Conservation (phyloP, 1,140 invertebrate genomes). For the Microplitis mediator region DNA sequence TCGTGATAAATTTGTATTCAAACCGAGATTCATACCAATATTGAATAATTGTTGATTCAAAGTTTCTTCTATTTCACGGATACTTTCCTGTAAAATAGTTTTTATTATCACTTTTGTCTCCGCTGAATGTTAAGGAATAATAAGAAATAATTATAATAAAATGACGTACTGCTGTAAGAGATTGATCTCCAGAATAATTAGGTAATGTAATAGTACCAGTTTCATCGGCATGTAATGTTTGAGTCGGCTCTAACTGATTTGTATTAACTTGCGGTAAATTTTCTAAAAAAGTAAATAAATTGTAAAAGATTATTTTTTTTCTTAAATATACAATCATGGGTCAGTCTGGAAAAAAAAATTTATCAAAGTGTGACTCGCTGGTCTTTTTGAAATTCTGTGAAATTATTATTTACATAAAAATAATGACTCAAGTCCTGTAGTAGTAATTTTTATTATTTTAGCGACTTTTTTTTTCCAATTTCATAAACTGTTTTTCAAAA, state of each 20-base stretch:
- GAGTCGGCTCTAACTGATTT: conserved; percentile 40
- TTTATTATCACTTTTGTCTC: neutral
- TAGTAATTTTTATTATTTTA: no score
- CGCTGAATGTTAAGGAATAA: neutral
- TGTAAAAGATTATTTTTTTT: conserved; percentile 5
- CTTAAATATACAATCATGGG: neutral
- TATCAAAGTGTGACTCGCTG: no score
- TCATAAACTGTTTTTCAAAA: no score
- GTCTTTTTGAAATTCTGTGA: no score
- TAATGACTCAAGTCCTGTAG: no score
- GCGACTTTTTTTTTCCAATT: no score
- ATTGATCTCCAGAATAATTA: conserved; percentile 49
- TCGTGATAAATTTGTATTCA: conserved; percentile 35
- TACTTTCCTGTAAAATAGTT: conserved; percentile 50
- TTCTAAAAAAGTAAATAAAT: conserved; percentile 35
- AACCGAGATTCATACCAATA: conserved; percentile 46
- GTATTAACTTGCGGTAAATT: conserved; percentile 37
- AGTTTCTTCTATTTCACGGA: conserved; percentile 57
- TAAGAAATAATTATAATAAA: neutral
- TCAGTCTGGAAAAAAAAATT: no score
- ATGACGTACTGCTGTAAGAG: conserved; percentile 50
- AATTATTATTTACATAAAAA: no score
- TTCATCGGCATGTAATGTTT: conserved; percentile 55
- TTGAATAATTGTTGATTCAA: conserved; percentile 57
- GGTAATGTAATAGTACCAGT: conserved; percentile 54